Base-by-base conservation (phyloP, 2,888 invertebrate species). In the Linyphia triangularis region DNA sequence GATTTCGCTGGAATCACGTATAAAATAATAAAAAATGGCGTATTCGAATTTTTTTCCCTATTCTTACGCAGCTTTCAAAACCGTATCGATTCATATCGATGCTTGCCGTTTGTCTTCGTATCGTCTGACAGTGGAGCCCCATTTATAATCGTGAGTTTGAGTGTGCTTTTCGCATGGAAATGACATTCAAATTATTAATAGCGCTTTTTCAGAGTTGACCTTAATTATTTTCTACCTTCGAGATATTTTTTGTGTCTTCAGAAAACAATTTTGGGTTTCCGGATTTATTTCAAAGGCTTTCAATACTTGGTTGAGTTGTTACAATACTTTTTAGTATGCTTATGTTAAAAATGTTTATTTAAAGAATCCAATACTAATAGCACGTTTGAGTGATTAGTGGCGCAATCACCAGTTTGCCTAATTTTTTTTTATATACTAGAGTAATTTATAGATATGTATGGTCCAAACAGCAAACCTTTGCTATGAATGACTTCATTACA, bases 131-230 rank as follows among this genome's bases (percentile, higher is more conserved):
- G 84, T 28, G 57, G 28, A 37, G 33, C 19, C 24, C 84, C 84
- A 84, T 84, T 84, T 77, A 84, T 84, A 75, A 84, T 84, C 75
- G 33, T 57, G 57, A 51, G 51, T 84, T 57, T 73, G 72, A 83
- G 73, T 73, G 73, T 83, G 33, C 73, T 83, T 83, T 75, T 67
- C 57, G 75, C 33, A 77, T 84, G 84, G 84, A 59, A 84, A 84
- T 84, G 84, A 84, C 84, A 84, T 84, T 84, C 75, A 84, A 84
- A 84, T 84, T 84, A 84, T 84, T 84, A 84, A 84, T 84, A 84
- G 75, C 57, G 28, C 82, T 57, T 63, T 82, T 72, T 82, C 59
- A 40, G 33, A 51, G 69, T 67, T 67, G 75, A 84, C 84, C 84
- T 75, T 84, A 75, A 84, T 84, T 84, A 75, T 84, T 75, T 67